Conservation (phyloP, 2,113 vertebrate genomes). For the Dicerorhinus sumatrensis region DNA sequence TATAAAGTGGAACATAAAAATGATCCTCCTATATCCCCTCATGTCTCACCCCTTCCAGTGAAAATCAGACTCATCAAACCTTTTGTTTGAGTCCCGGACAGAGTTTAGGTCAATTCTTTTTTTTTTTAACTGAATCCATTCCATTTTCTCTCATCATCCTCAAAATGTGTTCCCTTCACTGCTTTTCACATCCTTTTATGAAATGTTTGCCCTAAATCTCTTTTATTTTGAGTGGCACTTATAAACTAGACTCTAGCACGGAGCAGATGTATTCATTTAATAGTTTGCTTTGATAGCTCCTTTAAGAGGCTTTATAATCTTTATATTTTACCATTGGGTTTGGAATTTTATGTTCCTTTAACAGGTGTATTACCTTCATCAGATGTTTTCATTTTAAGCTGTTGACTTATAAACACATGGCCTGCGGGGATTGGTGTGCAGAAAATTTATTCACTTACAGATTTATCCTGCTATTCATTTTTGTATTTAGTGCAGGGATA, state of each 20-base stretch:
- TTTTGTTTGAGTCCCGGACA: background rate
- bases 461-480: slow-evolving; percentile 85
- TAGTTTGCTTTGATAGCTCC: slow-evolving; percentile 88
- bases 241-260: slow-evolving; percentile 76
- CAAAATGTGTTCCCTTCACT: slow-evolving; percentile 76
- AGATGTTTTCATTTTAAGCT: slow-evolving; percentile 89
- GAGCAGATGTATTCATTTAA: slow-evolving; percentile 89
- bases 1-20: slow-evolving; percentile 52
- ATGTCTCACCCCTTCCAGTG: background rate
- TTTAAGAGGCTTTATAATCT: slow-evolving; percentile 90
- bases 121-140: slow-evolving; percentile 76
- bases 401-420: slow-evolving; percentile 90
- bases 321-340: slow-evolving; percentile 88
- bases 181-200: slow-evolving; percentile 71
- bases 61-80: slow-evolving; percentile 47
- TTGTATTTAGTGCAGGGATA: slow-evolving; percentile 82
- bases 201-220: slow-evolving; percentile 87
- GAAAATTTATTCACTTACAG: slow-evolving; percentile 85
- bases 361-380: slow-evolving; percentile 89
- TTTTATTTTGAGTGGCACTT: slow-evolving; percentile 86
- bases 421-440: slow-evolving; percentile 86
- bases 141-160: slow-evolving; percentile 47
- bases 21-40: background rate
- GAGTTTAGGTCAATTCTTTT: slow-evolving; percentile 68
- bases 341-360: slow-evolving; percentile 87